Conservation (phyloP, 2,797 vertebrate species). For the Fringilla coelebs region DNA sequence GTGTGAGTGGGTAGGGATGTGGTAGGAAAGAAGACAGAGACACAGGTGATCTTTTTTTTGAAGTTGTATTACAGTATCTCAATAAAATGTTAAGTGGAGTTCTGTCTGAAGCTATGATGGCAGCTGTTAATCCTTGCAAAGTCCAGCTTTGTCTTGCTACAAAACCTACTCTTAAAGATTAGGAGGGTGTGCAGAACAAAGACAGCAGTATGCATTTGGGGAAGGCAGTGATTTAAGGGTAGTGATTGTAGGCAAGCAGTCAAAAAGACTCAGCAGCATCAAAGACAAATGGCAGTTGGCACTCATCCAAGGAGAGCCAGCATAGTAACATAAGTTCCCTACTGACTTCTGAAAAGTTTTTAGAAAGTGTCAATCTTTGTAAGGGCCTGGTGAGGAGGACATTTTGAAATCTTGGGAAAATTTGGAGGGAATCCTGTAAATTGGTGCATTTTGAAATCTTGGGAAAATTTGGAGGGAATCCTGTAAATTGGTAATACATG, state of each 20-base stretch:
- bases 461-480: background rate
- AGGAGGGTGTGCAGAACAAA: background rate
- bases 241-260: background rate
- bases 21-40: background rate
- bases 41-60: fast-evolving
- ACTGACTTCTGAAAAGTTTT: background rate
- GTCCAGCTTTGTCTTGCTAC: background rate
- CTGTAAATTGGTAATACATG: background rate
- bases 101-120: background rate
- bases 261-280: background rate
- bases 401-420: background rate
- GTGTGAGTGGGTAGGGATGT: background rate
- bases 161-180: background rate
- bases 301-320: background rate
- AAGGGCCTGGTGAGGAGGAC: background rate
- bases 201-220: background rate
- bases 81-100: background rate
- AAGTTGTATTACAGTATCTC: background rate
- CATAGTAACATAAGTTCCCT: background rate
- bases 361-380: background rate
- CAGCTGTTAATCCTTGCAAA: background rate
- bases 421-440: background rate
- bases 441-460: background rate
- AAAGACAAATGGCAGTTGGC: background rate
- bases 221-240: background rate